A percentile compares a stretch with the other conserved stretches of the same genome.
phyloP scores from a whole-genome alignment of 2,113 vertebrate species.

The Tragelaphus strepsiceros region DNA sequence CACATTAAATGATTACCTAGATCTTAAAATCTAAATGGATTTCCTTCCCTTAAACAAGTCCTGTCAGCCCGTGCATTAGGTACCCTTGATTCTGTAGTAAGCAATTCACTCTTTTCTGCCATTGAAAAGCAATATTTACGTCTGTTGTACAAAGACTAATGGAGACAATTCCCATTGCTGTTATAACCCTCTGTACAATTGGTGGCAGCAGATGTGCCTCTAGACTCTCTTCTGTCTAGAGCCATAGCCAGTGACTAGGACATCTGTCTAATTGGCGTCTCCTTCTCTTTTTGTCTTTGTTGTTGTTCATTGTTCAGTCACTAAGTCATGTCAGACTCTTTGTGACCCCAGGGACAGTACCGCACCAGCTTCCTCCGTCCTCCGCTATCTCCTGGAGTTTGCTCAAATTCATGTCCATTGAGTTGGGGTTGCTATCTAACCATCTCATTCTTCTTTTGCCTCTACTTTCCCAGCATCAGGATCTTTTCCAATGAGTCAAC shows the following conservation, averaged over 20 bases:
- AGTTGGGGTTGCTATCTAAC: neutral
- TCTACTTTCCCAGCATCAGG: neutral
- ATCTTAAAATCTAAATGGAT: neutral
- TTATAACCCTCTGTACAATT: neutral
- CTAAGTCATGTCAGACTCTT: neutral
- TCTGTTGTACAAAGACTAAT: neutral
- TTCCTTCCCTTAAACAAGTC: neutral
- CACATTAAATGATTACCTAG: neutral
- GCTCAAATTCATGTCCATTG: neutral
- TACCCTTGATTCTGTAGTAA: neutral
- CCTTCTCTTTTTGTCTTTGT: neutral
- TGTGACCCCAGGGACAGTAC: neutral
- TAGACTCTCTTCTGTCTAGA: neutral
- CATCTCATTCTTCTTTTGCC: neutral
- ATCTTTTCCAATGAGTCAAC: neutral
- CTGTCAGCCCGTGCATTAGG: neutral
- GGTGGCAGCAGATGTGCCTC: neutral
- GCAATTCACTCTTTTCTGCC: neutral
- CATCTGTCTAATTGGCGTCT: too few species aligned
- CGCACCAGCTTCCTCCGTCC: neutral
- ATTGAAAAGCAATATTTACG: neutral
- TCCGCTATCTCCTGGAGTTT: neutral
- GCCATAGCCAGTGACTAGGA: neutral
- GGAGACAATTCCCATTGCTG: neutral
- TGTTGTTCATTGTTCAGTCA: neutral